Evolutionary conservation across 2,113 vertebrate species (phyloP).

Genomic region (Corynorhinus townsendii): DNA sequence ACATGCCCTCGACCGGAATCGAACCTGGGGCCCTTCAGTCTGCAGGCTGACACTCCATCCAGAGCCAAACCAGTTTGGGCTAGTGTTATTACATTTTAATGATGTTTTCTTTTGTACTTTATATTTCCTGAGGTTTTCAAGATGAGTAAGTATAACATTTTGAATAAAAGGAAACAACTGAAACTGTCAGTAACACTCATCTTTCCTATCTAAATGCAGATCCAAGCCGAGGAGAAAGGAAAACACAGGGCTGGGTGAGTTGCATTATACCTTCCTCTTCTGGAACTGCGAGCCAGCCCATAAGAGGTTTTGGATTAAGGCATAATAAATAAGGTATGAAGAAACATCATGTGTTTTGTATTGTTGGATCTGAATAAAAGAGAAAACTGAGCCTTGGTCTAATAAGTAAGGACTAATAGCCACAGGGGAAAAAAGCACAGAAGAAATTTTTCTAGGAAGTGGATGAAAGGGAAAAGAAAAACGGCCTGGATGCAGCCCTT

Average conservation of each 20-base stretch:
- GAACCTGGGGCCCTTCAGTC: no score
- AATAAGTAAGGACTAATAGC: neutral
- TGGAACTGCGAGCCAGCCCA: neutral
- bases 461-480: neutral
- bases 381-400: neutral
- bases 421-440: neutral
- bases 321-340: neutral
- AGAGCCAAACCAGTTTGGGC: no score
- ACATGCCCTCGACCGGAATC: no score
- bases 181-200: neutral
- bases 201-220: neutral
- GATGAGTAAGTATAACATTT: neutral
- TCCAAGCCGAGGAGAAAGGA: neutral
- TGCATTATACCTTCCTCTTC: neutral
- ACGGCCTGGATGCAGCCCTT: neutral
- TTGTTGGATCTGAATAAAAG: neutral
- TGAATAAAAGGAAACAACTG: neutral
- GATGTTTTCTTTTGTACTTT: neutral
- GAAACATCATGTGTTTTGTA: neutral
- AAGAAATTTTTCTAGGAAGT: neutral
- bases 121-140: constrained; percentile 21
- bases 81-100: neutral
- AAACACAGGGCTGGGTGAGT: neutral
- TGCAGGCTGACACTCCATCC: no score
- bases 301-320: neutral